Evolutionary conservation across 2,888 invertebrate genomes (phyloP).

Genomic region (Stenodema calcarata): DNA sequence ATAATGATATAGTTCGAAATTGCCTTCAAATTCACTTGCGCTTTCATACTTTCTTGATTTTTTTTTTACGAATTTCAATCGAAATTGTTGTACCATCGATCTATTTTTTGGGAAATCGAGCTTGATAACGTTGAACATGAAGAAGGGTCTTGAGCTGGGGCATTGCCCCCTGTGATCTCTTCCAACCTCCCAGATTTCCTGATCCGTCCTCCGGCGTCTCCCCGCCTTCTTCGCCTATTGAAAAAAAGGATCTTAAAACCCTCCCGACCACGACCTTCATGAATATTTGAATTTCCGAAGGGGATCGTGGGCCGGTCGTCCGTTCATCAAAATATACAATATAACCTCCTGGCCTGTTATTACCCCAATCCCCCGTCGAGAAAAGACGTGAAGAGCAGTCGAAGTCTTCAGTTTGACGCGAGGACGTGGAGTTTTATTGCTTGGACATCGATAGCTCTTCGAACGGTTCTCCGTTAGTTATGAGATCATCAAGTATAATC

Average conservation of each 20-base stretch:
- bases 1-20: no score
- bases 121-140: neutral
- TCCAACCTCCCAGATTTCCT: neutral
- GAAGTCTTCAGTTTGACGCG: neutral
- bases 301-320: constrained; percentile 8
- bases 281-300: constrained; percentile 21
- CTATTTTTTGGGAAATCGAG: no score
- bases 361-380: neutral
- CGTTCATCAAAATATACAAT: constrained; percentile 36
- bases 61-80: no score
- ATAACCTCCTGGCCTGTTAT: constrained; percentile 19
- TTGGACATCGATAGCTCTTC: neutral
- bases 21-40: no score
- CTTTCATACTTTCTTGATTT: no score
- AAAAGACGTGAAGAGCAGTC: neutral
- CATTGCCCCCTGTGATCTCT: neutral
- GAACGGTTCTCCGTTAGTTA: neutral
- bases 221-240: neutral
- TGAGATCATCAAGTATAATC: no score
- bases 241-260: neutral
- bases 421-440: neutral
- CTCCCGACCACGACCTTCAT: constrained; percentile 19
- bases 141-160: neutral
- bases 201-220: neutral
- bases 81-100: no score